Conservation (phyloP, 2,113 vertebrate species). For the Sceloporus undulatus region DNA sequence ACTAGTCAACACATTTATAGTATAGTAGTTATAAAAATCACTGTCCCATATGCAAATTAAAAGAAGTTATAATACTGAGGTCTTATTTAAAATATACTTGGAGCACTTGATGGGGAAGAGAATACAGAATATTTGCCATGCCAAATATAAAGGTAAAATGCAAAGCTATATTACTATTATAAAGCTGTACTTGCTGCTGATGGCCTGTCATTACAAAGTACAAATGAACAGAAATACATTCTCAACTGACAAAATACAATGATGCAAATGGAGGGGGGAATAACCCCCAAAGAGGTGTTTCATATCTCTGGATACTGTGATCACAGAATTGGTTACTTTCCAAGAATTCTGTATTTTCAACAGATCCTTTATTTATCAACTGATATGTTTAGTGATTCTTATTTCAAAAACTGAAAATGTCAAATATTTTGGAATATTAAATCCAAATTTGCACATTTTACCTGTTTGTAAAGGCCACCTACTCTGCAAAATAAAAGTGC, state of each 20-base stretch:
- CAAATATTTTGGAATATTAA: constrained; percentile 73
- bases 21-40: constrained; percentile 25
- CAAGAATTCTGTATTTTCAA: constrained; percentile 76
- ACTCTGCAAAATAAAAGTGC: constrained; percentile 62
- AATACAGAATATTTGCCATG: constrained; percentile 23
- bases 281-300: constrained; percentile 78
- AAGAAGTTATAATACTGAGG: constrained; percentile 15
- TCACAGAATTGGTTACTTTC: constrained; percentile 77
- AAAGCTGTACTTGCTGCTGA: constrained; percentile 58
- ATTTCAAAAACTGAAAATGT: constrained; percentile 71
- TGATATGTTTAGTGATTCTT: constrained; percentile 63
- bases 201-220: constrained; percentile 63
- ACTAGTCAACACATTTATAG: constrained; percentile 17
- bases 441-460: constrained; percentile 70
- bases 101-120: constrained; percentile 43
- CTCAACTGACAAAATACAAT: constrained; percentile 74
- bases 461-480: constrained; percentile 70
- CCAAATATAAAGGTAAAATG: constrained; percentile 47
- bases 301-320: constrained; percentile 76
- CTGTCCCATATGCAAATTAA: background rate
- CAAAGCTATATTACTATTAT: constrained; percentile 64
- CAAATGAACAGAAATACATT: constrained; percentile 72
- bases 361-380: constrained; percentile 76
- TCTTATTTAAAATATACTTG: background rate
- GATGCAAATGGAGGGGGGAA: constrained; percentile 61